A percentile compares a stretch with the other conserved stretches of the same genome.
phyloP scores from a whole-genome alignment of 2,888 invertebrate genomes.

The Heliconius charithonia region DNA sequence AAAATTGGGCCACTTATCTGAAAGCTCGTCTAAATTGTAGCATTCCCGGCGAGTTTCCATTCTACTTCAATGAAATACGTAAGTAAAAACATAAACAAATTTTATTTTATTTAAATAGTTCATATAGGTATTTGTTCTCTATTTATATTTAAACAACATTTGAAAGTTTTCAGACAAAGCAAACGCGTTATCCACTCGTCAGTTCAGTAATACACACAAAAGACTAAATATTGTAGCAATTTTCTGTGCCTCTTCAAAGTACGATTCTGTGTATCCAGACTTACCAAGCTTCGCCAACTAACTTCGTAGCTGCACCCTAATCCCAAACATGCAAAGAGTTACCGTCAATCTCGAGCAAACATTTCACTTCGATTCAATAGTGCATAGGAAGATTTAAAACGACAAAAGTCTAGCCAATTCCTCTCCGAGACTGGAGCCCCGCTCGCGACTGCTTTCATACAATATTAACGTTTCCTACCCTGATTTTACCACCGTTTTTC shows the following conservation, averaged over 20 bases:
- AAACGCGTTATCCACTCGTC: constrained; percentile 38
- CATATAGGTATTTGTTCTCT: background rate
- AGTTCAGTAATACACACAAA: constrained; percentile 29
- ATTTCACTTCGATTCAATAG: constrained; percentile 68
- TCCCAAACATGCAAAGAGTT: constrained; percentile 62
- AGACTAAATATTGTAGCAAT: constrained; percentile 44
- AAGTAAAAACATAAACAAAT: constrained; percentile 75
- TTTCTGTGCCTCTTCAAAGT: constrained; percentile 41
- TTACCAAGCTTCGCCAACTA: constrained; percentile 46
- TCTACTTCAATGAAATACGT: constrained; percentile 99
- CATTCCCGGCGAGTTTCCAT: constrained; percentile 98
- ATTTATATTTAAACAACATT: background rate
- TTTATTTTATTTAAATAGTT: background rate
- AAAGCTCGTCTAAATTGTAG: constrained; percentile 98
- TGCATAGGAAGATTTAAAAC: constrained; percentile 67
- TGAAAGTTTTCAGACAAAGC: constrained; percentile 20
- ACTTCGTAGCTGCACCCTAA: constrained; percentile 47
- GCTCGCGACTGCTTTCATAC: constrained; percentile 71
- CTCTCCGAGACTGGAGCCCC: constrained; percentile 58
- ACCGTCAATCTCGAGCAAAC: constrained; percentile 68
- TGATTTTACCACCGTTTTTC: constrained; percentile 72
- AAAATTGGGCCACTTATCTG: constrained; percentile 98
- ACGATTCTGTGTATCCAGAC: constrained; percentile 44
- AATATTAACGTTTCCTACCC: constrained; percentile 73
- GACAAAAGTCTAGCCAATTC: constrained; percentile 72